Conservation (phyloP, 2,113 vertebrate species). For the Cheirogaleus medius region DNA sequence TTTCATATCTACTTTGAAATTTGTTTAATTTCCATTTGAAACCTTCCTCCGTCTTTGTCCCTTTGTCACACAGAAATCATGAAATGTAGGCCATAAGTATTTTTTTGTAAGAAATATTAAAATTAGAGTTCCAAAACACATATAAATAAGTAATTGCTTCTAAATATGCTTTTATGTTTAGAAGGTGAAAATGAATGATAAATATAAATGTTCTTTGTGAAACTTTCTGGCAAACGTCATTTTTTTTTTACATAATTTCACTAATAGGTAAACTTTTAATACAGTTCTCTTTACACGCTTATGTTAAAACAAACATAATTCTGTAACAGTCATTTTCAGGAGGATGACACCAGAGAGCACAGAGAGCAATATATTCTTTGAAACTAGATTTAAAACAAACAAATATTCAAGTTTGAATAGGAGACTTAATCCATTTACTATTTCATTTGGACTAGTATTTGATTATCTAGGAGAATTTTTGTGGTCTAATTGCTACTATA, state of each 20-base stretch:
- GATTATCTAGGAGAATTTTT: neutral
- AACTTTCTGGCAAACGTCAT: neutral
- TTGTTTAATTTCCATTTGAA: slow-evolving; percentile 27
- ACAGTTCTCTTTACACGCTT: neutral
- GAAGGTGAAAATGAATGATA: neutral
- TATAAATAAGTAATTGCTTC: neutral
- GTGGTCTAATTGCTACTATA: neutral
- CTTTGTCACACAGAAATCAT: neutral
- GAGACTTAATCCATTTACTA: neutral
- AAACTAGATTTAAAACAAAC: neutral
- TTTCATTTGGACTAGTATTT: neutral
- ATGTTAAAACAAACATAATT: neutral
- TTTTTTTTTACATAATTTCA: neutral
- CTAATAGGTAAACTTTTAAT: neutral
- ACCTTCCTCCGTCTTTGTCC: neutral
- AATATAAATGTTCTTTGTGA: neutral
- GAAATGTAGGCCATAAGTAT: neutral
- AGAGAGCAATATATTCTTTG: neutral
- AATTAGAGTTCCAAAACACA: neutral
- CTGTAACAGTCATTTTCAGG: neutral
- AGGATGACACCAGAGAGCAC: neutral
- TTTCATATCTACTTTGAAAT: slow-evolving; percentile 26
- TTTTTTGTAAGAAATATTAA: neutral
- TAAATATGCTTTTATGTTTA: neutral
- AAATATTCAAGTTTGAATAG: neutral